Evolutionary conservation across 2,113 vertebrate species (phyloP).

Genomic region (Cynoglossus semilaevis): DNA sequence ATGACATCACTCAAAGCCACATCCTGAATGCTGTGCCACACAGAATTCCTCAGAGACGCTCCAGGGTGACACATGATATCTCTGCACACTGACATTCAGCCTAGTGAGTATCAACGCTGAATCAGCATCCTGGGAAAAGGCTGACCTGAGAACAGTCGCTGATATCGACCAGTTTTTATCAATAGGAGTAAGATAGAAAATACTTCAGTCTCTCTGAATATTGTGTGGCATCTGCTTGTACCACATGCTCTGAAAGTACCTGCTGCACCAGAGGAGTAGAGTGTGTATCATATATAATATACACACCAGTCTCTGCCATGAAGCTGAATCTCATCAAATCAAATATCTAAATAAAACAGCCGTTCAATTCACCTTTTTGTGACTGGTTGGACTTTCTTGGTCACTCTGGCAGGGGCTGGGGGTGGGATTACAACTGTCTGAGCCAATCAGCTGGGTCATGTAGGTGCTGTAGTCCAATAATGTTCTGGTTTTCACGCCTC

Average conservation of each 20-base stretch:
- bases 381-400: slow-evolving; percentile 58
- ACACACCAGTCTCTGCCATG: background rate
- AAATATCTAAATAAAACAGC: slow-evolving; percentile 1
- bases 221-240: slow-evolving; percentile 2
- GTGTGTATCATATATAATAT: too few relatives aligned
- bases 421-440: slow-evolving; percentile 27
- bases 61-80: slow-evolving; percentile 38
- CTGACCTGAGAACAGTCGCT: slow-evolving; percentile 16
- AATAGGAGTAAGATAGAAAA: slow-evolving; percentile 6
- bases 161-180: slow-evolving; percentile 22
- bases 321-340: background rate
- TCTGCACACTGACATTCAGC: slow-evolving; percentile 28
- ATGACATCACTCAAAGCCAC: too few relatives aligned
- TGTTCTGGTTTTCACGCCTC: slow-evolving; percentile 62
- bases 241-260: too few relatives aligned
- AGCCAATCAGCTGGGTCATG: slow-evolving; percentile 73
- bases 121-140: slow-evolving; percentile 3
- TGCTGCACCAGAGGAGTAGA: too few relatives aligned
- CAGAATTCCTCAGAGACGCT: slow-evolving; percentile 16
- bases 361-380: slow-evolving; percentile 54
- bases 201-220: background rate
- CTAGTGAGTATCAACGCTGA: slow-evolving; percentile 33
- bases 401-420: slow-evolving; percentile 64
- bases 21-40: too few relatives aligned
- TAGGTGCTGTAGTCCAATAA: slow-evolving; percentile 79